Evolutionary conservation across 2,797 vertebrate species (phyloP), one percentile per base, ranked within the genome.

Genomic region (Masticophis lateralis): DNA sequence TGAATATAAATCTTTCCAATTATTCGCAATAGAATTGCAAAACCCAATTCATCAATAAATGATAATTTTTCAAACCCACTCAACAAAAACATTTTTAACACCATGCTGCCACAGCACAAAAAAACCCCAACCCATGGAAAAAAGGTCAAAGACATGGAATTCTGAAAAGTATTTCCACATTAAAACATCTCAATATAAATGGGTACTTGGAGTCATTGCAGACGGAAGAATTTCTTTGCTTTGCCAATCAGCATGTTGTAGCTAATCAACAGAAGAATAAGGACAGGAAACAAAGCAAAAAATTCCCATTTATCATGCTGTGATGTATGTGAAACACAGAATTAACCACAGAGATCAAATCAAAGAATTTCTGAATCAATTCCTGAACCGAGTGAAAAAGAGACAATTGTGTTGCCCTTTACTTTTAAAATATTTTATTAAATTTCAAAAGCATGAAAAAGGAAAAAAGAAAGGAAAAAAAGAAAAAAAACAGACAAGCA

Each of bases 1-100:
- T 66, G 74, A 83, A 92, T 43, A 47, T 53, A 90, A 90, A 90
- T 56, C 59, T 86, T 90, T 66, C 51, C 27, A 53, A 37, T 74
- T 18, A 32, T 92, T 89, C 89, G 51, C 37, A 60, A 79, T 56
- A 25, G 74, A 90, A 66, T 55, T 90, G n/a, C 43, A 83, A 92
- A 92, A 86, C 57, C 56, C 27, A 37, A 61, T 16, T n/a, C 57
- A 90, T 63, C 89, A 60, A 86, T 51, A 92, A 60, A 88, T 83
- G 51, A 59, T 86, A 86, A 86, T 55, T 32, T 92, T 66, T 90
- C 47, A 86, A 60, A 43, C 56, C 32, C 28, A 61, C 55, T 86
- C 27, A n/a, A 89, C 60, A 61, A 89, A 22, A 92, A 74, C 25
- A 83, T 92, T 92, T 79, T 89, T 61, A 88, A 63, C 69, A 92